phyloP scores from a whole-genome alignment of 1,140 invertebrate species.

The Nomia melanderi region DNA sequence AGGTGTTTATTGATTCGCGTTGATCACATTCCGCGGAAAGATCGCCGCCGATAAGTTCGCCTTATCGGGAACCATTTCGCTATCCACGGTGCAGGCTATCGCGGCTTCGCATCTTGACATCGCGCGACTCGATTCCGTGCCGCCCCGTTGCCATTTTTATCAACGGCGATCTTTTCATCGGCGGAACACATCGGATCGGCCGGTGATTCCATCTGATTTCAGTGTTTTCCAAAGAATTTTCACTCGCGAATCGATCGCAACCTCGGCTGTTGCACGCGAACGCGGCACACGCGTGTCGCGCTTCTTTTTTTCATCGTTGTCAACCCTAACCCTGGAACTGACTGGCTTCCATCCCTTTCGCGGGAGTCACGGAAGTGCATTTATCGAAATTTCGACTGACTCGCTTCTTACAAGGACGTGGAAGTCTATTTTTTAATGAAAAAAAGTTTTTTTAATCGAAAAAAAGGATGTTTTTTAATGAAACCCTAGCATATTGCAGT shows the following conservation, averaged over 20 bases:
- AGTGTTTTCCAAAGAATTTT: background rate
- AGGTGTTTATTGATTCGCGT: background rate
- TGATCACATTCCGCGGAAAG: slow-evolving; percentile 6
- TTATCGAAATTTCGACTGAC: no score
- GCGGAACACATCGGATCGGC: background rate
- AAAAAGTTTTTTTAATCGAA: no score
- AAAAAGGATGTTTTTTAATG: no score
- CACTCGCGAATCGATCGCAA: background rate
- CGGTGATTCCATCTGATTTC: background rate
- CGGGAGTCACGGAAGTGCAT: no score
- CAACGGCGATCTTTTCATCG: background rate
- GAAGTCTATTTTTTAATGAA: no score
- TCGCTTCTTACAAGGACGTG: no score
- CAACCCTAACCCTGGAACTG: no score
- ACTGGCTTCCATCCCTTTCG: no score
- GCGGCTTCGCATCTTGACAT: slow-evolving; percentile 27
- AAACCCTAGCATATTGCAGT: no score
- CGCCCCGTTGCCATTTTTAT: slow-evolving; percentile 5
- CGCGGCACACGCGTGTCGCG: background rate
- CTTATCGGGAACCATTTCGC: slow-evolving; percentile 28
- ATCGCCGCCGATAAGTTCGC: slow-evolving; percentile 11
- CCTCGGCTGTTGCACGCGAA: no score
- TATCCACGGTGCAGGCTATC: slow-evolving; percentile 18
- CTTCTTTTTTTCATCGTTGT: background rate
- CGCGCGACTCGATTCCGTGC: slow-evolving; percentile 23